Conservation (phyloP, 2,888 invertebrate genomes). For the Sphaeridia pumilis region DNA sequence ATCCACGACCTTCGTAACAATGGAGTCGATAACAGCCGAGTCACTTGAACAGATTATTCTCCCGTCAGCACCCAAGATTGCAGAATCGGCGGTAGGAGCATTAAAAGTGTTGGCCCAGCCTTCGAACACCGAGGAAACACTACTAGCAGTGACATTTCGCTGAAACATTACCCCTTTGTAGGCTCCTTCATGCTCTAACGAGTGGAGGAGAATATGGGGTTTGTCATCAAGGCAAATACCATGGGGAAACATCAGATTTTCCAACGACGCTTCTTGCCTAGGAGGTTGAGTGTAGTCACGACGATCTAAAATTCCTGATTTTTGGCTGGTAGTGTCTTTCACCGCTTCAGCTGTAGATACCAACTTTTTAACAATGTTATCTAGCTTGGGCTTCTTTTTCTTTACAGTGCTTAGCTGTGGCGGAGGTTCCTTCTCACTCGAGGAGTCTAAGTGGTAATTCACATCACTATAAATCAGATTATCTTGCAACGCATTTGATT, state of each 20-base stretch:
- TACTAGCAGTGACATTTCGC: conserved; percentile 3
- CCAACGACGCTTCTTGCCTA: not conserved
- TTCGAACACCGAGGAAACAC: not conserved
- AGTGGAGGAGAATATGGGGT: not conserved
- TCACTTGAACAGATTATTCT: conserved; percentile 41
- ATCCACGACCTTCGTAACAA: conserved; percentile 23
- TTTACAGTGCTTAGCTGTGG: too few relatives aligned
- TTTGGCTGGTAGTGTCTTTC: too few relatives aligned
- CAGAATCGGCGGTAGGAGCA: conserved; percentile 46
- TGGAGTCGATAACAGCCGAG: conserved; percentile 20
- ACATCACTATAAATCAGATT: too few relatives aligned
- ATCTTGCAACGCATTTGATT: too few relatives aligned
- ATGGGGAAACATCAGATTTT: not conserved
- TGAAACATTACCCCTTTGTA: conserved; percentile 5
- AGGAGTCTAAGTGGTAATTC: too few relatives aligned
- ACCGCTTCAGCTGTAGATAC: too few relatives aligned
- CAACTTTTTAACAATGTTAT: too few relatives aligned
- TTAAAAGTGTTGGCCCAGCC: conserved; percentile 3
- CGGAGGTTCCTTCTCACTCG: too few relatives aligned
- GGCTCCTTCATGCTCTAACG: not conserved
- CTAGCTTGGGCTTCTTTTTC: too few relatives aligned
- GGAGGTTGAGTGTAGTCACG: not conserved
- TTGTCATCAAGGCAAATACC: not conserved
- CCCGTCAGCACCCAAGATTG: conserved; percentile 55
- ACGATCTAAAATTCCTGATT: too few relatives aligned